Evolutionary conservation across 2,888 invertebrate species (phyloP), one percentile per base, ranked within the genome.

Genomic region (Altica lythri): DNA sequence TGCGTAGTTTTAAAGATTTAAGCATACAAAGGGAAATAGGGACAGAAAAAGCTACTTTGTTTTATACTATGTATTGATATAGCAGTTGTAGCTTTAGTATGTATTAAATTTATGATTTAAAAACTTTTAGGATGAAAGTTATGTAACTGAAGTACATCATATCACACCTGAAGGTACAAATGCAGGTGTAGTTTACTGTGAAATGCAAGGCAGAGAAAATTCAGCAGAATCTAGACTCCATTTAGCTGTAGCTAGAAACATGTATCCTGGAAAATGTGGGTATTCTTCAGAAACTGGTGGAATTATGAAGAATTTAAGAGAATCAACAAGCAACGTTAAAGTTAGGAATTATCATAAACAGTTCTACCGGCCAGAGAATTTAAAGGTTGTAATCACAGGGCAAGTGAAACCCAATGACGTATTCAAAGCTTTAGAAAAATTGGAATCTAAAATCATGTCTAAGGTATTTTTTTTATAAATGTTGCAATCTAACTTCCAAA

Each of bases 181-280:
- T 79, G 92, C 89, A 8, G 96, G 96, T 12, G 92, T 95, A 9
- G 94, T 95, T n/a, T 95, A 95, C 74, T 92, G 92, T 75, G 95
- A 96, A 79, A 94, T 95, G 90, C 94, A 93, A 76, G 91, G 88
- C 0, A 74, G 84, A 19, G 93, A 93, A 74, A 92, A 91, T 74
- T 83, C 81, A n/a, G 88, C 89, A 2, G 89, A 90, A 70, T 84
- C 85, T 53, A 78, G 87, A 55, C 82, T 87, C 56, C 82, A 86
- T 64, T 75, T 84, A 49, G 82, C 82, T 62, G 75, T 92, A 72
- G 73, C 83, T 13, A 78, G 86, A 59, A 82, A 83, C 2, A 83
- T 92, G 72, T 95, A 94, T 74, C 91, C 93, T 0, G 86, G 86
- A 14, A 81, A 83, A 66, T 88, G 88, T 71, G 93, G 93, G 0